phyloP scores from a whole-genome alignment of 2,113 vertebrate species.

The Grantiella picta region DNA sequence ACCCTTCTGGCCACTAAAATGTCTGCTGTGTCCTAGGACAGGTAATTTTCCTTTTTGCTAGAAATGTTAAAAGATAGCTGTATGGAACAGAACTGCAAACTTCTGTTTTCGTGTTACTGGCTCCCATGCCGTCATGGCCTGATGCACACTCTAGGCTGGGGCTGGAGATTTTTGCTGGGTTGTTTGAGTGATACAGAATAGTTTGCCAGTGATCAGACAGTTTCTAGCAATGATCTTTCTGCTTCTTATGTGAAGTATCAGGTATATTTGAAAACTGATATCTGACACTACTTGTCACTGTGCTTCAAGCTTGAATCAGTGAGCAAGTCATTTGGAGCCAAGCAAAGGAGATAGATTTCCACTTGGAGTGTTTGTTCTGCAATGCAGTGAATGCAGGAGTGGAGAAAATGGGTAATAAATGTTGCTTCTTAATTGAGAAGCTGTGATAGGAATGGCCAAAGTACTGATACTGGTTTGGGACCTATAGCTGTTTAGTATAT shows the following conservation, averaged over 20 bases:
- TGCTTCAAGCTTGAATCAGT: not conserved
- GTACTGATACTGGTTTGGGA: not conserved
- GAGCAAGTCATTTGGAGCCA: not conserved
- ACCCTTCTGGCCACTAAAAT: not conserved
- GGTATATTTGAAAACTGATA: not conserved
- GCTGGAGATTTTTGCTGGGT: not conserved
- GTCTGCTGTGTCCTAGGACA: not conserved
- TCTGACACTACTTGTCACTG: not conserved
- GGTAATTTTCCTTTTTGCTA: not conserved
- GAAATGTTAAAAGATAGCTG: not conserved
- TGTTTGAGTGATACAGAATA: not conserved
- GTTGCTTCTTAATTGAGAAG: not conserved
- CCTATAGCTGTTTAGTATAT: not conserved
- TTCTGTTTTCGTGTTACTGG: not conserved
- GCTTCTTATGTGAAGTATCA: not conserved
- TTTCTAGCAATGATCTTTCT: not conserved
- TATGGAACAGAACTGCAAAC: not conserved
- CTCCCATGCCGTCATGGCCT: not conserved
- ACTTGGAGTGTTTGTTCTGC: not conserved
- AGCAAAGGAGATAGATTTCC: not conserved
- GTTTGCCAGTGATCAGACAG: not conserved
- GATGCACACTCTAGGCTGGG: not conserved
- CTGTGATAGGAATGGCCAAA: not conserved
- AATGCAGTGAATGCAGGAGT: not conserved
- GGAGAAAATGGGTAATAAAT: not conserved